Evolutionary conservation across 2,888 invertebrate species (phyloP).

Genomic region (Cataglyphis livida): DNA sequence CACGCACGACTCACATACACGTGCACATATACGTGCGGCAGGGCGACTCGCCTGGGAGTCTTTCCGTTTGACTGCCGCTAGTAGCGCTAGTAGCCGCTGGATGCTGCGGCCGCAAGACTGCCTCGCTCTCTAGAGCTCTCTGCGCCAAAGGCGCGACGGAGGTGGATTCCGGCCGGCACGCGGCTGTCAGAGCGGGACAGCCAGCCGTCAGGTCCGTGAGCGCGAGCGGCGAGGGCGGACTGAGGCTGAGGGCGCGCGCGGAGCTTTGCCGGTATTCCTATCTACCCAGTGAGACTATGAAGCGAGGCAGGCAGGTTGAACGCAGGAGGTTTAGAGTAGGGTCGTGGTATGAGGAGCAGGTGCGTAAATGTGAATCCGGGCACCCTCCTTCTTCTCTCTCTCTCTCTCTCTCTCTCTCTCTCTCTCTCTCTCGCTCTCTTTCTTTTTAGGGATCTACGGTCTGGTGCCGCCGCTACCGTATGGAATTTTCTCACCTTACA

Average conservation of each 20-base stretch:
- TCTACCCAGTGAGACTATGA: conserved; percentile 78
- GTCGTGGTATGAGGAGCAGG: conserved; percentile 81
- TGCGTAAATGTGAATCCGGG: conserved; percentile 74
- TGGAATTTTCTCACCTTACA: conserved; percentile 37
- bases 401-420: neutral
- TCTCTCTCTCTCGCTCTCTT: neutral
- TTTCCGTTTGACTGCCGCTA: conserved; percentile 84
- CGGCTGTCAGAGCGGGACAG: conserved; percentile 64
- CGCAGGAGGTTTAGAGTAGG: conserved; percentile 80
- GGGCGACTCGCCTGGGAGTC: conserved; percentile 76
- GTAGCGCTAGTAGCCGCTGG: conserved; percentile 84
- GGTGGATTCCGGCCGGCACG: conserved; percentile 62
- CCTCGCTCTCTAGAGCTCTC: conserved; percentile 64
- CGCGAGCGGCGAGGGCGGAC: conserved; percentile 43
- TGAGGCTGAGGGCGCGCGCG: conserved; percentile 54
- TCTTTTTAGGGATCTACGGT: neutral
- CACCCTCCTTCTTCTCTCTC: conserved; percentile 56
- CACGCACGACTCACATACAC: conserved; percentile 77
- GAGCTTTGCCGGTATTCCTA: conserved; percentile 71
- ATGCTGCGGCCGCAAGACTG: conserved; percentile 80
- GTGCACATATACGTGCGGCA: conserved; percentile 57
- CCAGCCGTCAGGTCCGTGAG: conserved; percentile 63
- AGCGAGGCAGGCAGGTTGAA: conserved; percentile 82
- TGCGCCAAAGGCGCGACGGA: conserved; percentile 64
- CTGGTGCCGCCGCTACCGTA: conserved; percentile 13